A percentile compares a stretch with the other conserved stretches of the same genome.
phyloP scores from a whole-genome alignment of 2,113 vertebrate genomes.

The Solenodon paradoxus region DNA sequence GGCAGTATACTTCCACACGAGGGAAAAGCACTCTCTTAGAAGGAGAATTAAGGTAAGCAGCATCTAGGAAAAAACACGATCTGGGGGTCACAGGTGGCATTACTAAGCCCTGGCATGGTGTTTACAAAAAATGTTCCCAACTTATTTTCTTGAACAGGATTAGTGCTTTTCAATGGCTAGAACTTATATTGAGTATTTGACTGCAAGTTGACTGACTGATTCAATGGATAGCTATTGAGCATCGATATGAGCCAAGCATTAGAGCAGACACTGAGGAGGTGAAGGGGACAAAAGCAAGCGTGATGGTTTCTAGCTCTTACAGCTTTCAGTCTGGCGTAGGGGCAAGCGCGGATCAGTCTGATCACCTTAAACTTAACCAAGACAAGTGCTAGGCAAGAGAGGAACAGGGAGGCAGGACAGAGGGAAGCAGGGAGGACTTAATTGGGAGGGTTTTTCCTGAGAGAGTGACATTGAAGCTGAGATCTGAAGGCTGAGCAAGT shows the following conservation, averaged over 20 bases:
- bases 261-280: neutral
- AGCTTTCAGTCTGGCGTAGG: neutral
- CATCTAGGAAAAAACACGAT: constrained; percentile 50
- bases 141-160: neutral
- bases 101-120: neutral
- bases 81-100: neutral
- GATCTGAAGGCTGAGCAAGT: neutral
- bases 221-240: neutral
- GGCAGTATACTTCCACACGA: constrained; percentile 66
- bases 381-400: neutral
- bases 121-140: neutral
- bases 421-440: neutral
- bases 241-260: neutral
- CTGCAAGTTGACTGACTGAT: neutral
- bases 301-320: neutral
- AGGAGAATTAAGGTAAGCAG: constrained; percentile 61
- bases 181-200: neutral
- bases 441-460: neutral
- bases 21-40: constrained; percentile 69
- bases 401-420: neutral
- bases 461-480: neutral
- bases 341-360: neutral
- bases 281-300: neutral
- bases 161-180: neutral
- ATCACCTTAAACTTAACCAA: neutral